Conservation (phyloP, 2,888 invertebrate genomes). For the Chrysotoxum bicinctum region DNA sequence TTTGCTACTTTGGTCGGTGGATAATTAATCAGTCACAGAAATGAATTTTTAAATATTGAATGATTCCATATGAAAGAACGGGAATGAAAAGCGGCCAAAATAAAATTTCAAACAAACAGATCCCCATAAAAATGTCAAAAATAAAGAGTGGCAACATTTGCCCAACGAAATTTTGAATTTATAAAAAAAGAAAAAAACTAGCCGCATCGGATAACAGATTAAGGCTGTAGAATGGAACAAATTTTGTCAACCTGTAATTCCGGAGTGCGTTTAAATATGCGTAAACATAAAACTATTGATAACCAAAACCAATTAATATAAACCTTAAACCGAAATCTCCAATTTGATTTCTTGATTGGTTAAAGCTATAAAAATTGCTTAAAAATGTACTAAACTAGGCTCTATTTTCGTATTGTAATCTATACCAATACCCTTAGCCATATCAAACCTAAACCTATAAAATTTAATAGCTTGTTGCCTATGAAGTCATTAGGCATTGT, state of each 20-base stretch:
- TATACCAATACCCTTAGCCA: not conserved
- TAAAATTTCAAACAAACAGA: no score
- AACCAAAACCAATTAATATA: not conserved
- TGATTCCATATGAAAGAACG: no score
- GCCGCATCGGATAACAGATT: no score
- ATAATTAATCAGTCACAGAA: not conserved
- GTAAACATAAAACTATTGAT: not conserved
- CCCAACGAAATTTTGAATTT: no score
- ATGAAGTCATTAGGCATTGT: conserved; percentile 34
- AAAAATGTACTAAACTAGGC: not conserved
- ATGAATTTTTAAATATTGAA: no score
- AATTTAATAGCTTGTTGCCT: conserved; percentile 33
- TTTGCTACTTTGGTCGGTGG: not conserved
- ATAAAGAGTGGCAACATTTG: no score
- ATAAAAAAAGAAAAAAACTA: no score
- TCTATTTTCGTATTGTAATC: not conserved
- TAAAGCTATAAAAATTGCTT: not conserved
- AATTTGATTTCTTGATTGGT: not conserved
- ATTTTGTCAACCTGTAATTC: not conserved
- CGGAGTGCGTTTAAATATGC: not conserved
- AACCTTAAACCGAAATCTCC: not conserved
- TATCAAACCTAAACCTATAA: conserved; percentile 22
- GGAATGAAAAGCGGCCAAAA: no score
- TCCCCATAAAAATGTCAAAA: no score
- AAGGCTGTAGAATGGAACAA: no score